Conservation (phyloP, 2,797 vertebrate species). For the Cossypha dichroa region DNA sequence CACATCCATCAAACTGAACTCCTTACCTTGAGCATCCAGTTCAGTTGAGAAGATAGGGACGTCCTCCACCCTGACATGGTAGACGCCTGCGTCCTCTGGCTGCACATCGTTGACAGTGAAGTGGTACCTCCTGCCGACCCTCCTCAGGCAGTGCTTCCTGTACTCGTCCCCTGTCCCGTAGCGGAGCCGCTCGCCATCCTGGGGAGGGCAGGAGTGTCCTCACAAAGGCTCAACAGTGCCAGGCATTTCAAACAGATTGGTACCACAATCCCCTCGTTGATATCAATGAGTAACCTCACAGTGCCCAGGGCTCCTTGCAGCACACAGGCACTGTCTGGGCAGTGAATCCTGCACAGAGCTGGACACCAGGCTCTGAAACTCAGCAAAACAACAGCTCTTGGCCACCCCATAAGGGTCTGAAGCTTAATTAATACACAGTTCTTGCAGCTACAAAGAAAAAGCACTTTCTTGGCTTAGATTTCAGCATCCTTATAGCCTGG, state of each 20-base stretch:
- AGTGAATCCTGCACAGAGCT: not conserved
- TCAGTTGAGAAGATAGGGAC: constrained; percentile 82
- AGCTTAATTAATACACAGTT: not conserved
- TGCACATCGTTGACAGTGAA: constrained; percentile 76
- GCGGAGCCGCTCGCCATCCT: constrained; percentile 83
- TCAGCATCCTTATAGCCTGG: not conserved
- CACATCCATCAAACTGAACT: not conserved
- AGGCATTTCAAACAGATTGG: not conserved
- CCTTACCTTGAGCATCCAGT: constrained; percentile 78
- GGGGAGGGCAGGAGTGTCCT: not conserved
- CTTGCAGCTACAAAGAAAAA: not conserved
- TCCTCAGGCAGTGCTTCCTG: constrained; percentile 80
- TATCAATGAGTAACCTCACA: not conserved
- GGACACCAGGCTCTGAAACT: not conserved
- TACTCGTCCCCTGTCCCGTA: constrained; percentile 67
- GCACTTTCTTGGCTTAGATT: not conserved
- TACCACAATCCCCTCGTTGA: not conserved
- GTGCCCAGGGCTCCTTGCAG: not conserved
- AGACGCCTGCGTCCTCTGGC: constrained; percentile 78
- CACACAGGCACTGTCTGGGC: not conserved
- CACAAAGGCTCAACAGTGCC: not conserved
- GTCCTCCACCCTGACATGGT: constrained; percentile 81
- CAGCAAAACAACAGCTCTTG: not conserved
- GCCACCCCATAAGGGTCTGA: not conserved
- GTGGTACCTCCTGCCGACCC: constrained; percentile 80